Percentiles rank a stretch among this genome's conserved stretches.
Evolutionary conservation across 2,113 vertebrate species (phyloP).

Genomic region (Oncorhynchus gorbuscha): DNA sequence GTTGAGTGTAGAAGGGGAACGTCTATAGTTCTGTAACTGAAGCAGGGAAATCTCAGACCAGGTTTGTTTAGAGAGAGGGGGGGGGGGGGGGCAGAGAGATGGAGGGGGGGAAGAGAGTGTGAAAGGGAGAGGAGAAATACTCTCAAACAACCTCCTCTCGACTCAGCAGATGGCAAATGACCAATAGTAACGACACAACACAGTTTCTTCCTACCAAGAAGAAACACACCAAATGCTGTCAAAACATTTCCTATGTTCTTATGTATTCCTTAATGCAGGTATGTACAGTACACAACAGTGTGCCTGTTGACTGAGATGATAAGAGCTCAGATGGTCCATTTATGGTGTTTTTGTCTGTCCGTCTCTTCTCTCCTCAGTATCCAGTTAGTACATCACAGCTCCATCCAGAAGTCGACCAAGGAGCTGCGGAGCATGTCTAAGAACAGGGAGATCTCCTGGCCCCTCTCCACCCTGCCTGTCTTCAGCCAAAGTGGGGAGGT

Average conservation of each 20-base stretch:
- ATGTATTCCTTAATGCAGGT: neutral
- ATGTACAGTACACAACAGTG: neutral
- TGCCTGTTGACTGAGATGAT: neutral
- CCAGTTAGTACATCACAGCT: slow-evolving; percentile 94
- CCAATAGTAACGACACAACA: neutral
- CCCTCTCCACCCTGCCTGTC: slow-evolving; percentile 93
- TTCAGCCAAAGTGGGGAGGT: slow-evolving; percentile 97
- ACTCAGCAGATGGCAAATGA: too few relatives aligned
- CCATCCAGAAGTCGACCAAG: slow-evolving; percentile 97
- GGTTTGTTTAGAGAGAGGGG: neutral
- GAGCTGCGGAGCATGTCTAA: slow-evolving; percentile 97
- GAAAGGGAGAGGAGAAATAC: too few relatives aligned
- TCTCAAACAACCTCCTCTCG: too few relatives aligned
- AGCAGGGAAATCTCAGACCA: neutral
- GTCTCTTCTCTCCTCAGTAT: slow-evolving; percentile 73
- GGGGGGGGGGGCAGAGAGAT: too few relatives aligned
- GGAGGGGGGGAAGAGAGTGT: too few relatives aligned
- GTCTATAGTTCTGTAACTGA: neutral
- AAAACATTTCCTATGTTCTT: neutral
- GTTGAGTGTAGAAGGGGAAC: neutral
- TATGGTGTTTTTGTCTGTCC: too few relatives aligned
- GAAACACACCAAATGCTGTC: neutral
- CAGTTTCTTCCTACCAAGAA: neutral
- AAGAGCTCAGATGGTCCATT: too few relatives aligned
- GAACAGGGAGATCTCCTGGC: slow-evolving; percentile 95